These are phyloP conservation scores for Lasioglossum albipes DNA, from an alignment of 1,140 invertebrate genomes.

Conservation along the genomic window DNA sequence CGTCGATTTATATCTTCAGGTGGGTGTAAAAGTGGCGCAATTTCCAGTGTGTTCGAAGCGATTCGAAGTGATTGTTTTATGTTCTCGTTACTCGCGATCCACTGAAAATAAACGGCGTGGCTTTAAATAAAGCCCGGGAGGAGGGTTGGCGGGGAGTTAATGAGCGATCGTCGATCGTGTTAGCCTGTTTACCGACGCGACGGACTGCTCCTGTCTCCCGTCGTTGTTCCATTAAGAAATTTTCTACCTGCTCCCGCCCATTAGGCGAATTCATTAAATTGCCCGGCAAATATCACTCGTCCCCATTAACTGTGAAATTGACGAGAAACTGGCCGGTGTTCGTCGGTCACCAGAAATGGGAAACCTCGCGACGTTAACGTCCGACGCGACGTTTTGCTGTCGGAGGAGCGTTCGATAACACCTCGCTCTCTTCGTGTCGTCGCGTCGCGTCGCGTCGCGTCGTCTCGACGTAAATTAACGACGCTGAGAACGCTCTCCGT, in stretches of 20 bases:
- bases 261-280: slow-evolving; percentile 33
- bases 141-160: neutral
- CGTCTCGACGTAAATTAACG: neutral
- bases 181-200: slow-evolving; percentile 37
- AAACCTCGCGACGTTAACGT: neutral
- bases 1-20: no score
- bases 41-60: no score
- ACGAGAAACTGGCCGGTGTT: neutral
- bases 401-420: slow-evolving; percentile 3
- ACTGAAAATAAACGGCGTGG: slow-evolving; percentile 27
- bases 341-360: neutral
- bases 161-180: slow-evolving; percentile 32
- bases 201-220: neutral
- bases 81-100: neutral
- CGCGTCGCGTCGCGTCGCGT: neutral
- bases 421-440: neutral
- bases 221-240: slow-evolving; percentile 27
- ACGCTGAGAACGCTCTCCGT: neutral
- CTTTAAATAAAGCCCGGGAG: slow-evolving; percentile 9
- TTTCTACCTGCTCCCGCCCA: neutral
- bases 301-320: slow-evolving; percentile 11
- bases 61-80: neutral
- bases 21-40: no score
- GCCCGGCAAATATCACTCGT: slow-evolving; percentile 32
- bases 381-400: neutral